Percentiles rank a stretch among this genome's conserved stretches.
Evolutionary conservation across 1,140 invertebrate species (phyloP).

Genomic region (Drosophila cardini): DNA sequence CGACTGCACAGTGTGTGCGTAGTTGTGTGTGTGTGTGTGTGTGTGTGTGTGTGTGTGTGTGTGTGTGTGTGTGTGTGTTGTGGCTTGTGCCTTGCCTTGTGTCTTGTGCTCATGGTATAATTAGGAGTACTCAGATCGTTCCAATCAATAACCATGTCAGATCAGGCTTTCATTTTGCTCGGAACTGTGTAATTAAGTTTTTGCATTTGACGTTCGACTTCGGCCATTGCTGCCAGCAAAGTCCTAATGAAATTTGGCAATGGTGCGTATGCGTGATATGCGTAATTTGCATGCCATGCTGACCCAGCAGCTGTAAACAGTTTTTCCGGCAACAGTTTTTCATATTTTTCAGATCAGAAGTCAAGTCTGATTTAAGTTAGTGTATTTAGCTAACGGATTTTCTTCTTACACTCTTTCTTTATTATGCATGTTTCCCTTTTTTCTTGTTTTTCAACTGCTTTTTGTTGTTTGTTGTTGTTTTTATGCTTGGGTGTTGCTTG

Average conservation of each 20-base stretch:
- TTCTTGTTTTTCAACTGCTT: slow-evolving; percentile 23
- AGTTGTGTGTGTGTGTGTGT: slow-evolving; percentile 2
- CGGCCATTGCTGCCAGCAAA: not conserved
- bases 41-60: not conserved
- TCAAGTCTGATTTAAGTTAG: not conserved
- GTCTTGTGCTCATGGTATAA: slow-evolving; percentile 3
- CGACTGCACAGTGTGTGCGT: not conserved
- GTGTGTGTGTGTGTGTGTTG: not conserved
- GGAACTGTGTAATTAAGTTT: slow-evolving; percentile 38
- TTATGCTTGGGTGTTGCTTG: slow-evolving; percentile 30
- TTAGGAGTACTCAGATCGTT: slow-evolving; percentile 14
- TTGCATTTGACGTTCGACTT: not conserved
- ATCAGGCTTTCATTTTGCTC: not conserved
- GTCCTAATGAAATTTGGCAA: slow-evolving; percentile 64
- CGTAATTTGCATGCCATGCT: slow-evolving; percentile 37
- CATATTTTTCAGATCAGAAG: not conserved
- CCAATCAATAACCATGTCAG: slow-evolving; percentile 22
- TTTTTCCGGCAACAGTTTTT: slow-evolving; percentile 1
- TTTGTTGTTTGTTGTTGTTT: slow-evolving; percentile 50
- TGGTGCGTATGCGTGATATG: slow-evolving; percentile 71
- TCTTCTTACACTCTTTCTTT: not conserved
- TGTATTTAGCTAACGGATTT: slow-evolving; percentile 15
- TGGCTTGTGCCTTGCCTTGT: not conserved
- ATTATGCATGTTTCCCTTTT: slow-evolving; percentile 18
- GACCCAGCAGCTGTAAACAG: slow-evolving; percentile 13